These are phyloP conservation scores for Monopis laevigella DNA, from an alignment of 2,888 invertebrate species.

Conservation along the genomic window DNA sequence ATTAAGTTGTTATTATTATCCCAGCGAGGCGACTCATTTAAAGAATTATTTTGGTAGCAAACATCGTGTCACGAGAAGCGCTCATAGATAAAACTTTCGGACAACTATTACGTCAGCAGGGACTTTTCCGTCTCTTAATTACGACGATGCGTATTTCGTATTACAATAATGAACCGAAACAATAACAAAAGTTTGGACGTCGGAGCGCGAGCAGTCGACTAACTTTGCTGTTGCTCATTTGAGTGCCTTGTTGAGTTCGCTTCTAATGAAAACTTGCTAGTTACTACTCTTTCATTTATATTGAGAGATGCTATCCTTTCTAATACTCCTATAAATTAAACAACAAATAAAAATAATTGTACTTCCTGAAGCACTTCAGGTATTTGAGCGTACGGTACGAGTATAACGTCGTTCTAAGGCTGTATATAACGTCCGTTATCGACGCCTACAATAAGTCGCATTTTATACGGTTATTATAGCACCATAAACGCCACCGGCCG, in stretches of 20 bases:
- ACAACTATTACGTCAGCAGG: conserved; percentile 50
- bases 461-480: conserved; percentile 68
- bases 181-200: conserved; percentile 63
- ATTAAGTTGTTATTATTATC: conserved; percentile 45
- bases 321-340: not conserved
- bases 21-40: conserved; percentile 36
- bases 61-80: conserved; percentile 45
- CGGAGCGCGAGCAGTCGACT: conserved; percentile 42
- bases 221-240: conserved; percentile 52
- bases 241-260: conserved; percentile 53
- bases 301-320: not conserved
- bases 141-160: conserved; percentile 59
- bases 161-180: conserved; percentile 65
- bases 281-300: conserved; percentile 24
- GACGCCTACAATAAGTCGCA: conserved; percentile 65
- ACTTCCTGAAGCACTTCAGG: not conserved
- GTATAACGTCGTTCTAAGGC: conserved; percentile 33
- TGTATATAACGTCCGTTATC: conserved; percentile 59
- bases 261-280: conserved; percentile 61
- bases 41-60: conserved; percentile 48
- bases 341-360: not conserved
- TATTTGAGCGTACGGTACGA: not conserved
- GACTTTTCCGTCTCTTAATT: conserved; percentile 62
- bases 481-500: conserved; percentile 65
- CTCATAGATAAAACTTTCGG: conserved; percentile 47